Base-by-base conservation (phyloP, 2,113 vertebrate genomes). In the Orcinus orca region DNA sequence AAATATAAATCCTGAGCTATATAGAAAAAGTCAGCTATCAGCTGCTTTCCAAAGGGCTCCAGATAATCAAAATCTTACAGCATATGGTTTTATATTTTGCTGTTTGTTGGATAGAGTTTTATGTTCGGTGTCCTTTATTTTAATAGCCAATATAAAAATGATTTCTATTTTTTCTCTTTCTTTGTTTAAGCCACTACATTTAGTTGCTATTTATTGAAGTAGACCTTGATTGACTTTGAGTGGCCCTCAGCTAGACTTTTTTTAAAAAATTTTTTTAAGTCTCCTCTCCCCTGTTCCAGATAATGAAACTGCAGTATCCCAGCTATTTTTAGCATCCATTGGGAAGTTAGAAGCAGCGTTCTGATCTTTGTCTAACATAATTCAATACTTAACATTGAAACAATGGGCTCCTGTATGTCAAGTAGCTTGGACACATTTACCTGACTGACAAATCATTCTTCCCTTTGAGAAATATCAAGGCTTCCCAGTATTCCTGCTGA, bases 271-370 rank as follows among this genome's bases (percentile, higher is more conserved):
- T 47, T 50, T 13, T 50, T 50, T 50, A 53, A 90, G 41, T 62
- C 73, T 92, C 36, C 58, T 97, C 80, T 67, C 14, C 95, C 36
- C 9, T 93, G 36, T 5, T 81, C 36, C 26, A 93, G 63, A 90
- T 88, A 93, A 77, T 71, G 76, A 95, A 93, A 93, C 41, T 15
- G 9, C 65, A 80, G 80, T n/a, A 87, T 50, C 14, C 25, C 67
- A 71, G 85, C 92, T 96, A 95, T 95, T 96, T 97, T 96, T 96
- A 97, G 83, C 79, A 84, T 95, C 74, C 65, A 53, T 18, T 90
- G 83, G 92, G 89, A 92, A 92, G 63, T 76, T 82, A 90, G 60
- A 83, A 84, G 71, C 70, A 38, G 55, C 41, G 62, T 80, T 96
- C 92, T 92, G 80, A 87, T 95, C 93, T 95, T 91, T 71, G 74